phyloP scores from a whole-genome alignment of 2,797 vertebrate species.

The Etheostoma nigrum region DNA sequence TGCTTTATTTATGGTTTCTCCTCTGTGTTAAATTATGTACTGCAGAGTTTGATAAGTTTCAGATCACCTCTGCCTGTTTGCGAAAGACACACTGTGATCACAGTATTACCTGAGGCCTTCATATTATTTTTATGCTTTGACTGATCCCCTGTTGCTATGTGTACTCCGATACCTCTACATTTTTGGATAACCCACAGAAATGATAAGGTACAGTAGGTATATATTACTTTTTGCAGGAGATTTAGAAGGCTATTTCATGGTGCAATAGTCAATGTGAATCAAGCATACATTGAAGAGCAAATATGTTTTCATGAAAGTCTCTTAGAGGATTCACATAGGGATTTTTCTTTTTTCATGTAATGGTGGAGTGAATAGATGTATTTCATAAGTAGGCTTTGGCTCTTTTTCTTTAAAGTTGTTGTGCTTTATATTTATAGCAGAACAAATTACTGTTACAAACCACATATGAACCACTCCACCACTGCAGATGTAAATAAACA shows the following conservation, averaged over 20 bases:
- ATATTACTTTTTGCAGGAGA: slow-evolving; percentile 28
- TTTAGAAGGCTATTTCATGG: slow-evolving; percentile 50
- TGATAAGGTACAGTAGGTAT: slow-evolving; percentile 13
- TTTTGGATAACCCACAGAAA: slow-evolving; percentile 10
- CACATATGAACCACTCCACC: neutral
- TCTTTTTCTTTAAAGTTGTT: slow-evolving; percentile 8
- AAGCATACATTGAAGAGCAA: slow-evolving; percentile 31
- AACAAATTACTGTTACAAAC: slow-evolving; percentile 10
- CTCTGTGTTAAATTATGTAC: slow-evolving; percentile 1
- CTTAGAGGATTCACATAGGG: slow-evolving; percentile 20
- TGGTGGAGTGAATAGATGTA: neutral
- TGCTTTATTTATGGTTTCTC: no score
- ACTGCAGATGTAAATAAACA: neutral
- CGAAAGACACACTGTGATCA: neutral
- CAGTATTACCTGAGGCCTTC: neutral
- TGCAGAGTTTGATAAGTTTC: neutral
- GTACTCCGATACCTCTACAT: slow-evolving; percentile 8
- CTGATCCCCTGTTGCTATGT: slow-evolving; percentile 11
- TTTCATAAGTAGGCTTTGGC: slow-evolving; percentile 2
- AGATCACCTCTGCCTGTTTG: slow-evolving; percentile 6
- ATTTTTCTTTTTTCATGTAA: neutral
- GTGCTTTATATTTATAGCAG: slow-evolving; percentile 17
- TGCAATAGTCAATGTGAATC: slow-evolving; percentile 49
- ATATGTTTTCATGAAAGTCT: slow-evolving; percentile 41
- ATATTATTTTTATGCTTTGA: slow-evolving; percentile 14